Evolutionary conservation across 2,113 vertebrate genomes (phyloP), one percentile per base, ranked within the genome.

Genomic region (Calidris pygmaea): DNA sequence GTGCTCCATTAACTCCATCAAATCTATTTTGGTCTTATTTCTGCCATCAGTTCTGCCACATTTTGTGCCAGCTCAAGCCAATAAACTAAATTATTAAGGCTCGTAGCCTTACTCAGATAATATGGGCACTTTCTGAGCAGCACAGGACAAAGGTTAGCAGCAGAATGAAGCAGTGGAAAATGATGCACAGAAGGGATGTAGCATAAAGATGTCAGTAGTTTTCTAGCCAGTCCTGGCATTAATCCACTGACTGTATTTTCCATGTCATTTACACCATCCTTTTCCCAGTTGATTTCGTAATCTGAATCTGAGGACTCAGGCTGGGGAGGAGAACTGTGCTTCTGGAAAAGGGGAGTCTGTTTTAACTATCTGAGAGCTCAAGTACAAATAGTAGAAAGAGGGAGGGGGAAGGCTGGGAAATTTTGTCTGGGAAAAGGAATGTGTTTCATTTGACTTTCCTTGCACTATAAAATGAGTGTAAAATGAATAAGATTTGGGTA

Each of bases 11-110:
- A 96, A 95, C 86, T 90, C 88, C 60, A 96, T 94, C 88, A 90
- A 88, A 92, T 92, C 95, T 94, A 96, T 96, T 96, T 94, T 90
- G 41, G 76, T 96, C 82, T 91, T 80, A 59, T 70, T 94, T 92
- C 88, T 96, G 90, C 52, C 75, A 92, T 90, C 85, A 83, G n/a
- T 83, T 95, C 83, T 96, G 65, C 74, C 93, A 90, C 75, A 68
- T 84, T 95, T 84, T 75, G 27, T 80, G 76, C 94, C 93, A 93
- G 71, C 62, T 87, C 55, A 63, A 92, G 85, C 85, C 85, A 88
- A 50, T 79, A 90, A 95, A 29, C 63, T 95, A 82, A 95, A 96
- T 91, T 85, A 93, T 93, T 90, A 87, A 91, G 73, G 59, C 65
- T 90, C 6, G 8, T 71, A 96, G 75, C 12, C 47, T 90, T 86